Evolutionary conservation across 2,797 vertebrate genomes (phyloP).

Genomic region (Adelosebastes latens): DNA sequence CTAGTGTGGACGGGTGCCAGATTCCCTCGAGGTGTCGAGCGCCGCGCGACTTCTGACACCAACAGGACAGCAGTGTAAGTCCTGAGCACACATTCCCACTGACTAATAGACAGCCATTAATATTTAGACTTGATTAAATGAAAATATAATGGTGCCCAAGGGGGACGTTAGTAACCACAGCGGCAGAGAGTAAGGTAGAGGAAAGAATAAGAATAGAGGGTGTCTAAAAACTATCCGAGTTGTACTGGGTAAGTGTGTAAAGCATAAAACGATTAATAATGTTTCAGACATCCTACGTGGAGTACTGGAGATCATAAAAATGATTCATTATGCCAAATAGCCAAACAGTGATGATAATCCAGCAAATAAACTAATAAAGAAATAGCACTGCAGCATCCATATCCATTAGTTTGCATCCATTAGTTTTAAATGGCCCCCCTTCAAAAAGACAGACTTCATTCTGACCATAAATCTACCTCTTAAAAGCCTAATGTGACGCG

Average conservation of each 20-base stretch:
- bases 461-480: conserved; percentile 58
- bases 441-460: conserved; percentile 37
- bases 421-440: conserved; percentile 40
- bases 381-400: conserved; percentile 8
- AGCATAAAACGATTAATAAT: background rate
- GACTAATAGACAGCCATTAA: conserved; percentile 50
- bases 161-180: conserved; percentile 33
- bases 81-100: conserved; percentile 23
- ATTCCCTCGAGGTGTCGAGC: conserved; percentile 41
- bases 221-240: conserved; percentile 4
- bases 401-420: conserved; percentile 39
- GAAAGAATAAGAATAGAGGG: conserved; percentile 7
- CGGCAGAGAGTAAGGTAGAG: conserved; percentile 8
- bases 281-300: background rate
- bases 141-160: conserved; percentile 44
- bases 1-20: conserved; percentile 51
- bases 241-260: background rate
- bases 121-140: conserved; percentile 65
- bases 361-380: conserved; percentile 32
- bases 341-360: conserved; percentile 22
- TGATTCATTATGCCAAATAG: background rate
- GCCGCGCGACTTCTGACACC: conserved; percentile 55
- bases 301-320: background rate
- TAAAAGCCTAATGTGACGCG: conserved; percentile 64
- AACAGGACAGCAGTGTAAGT: conserved; percentile 40